Conservation (phyloP, 2,888 invertebrate genomes). For the Xanthia togata region DNA sequence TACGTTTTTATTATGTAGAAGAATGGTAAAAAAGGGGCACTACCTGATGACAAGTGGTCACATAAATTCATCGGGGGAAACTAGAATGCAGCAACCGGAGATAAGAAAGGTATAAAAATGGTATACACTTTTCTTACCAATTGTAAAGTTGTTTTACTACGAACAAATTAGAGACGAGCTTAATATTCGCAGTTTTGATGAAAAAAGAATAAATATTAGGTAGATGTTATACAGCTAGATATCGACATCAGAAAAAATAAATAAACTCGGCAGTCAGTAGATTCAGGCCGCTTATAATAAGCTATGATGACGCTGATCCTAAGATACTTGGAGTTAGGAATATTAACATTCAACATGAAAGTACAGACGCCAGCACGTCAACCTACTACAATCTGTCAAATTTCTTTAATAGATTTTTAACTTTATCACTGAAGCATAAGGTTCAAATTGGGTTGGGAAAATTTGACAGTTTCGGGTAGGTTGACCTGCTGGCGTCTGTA, state of each 20-base stretch:
- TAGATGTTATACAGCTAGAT: neutral
- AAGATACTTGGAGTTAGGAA: slow-evolving; percentile 22
- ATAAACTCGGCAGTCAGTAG: neutral
- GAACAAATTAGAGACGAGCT: neutral
- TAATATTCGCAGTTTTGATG: slow-evolving; percentile 4
- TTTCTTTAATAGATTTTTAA: too few species aligned
- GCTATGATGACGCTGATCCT: neutral
- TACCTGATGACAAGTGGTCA: slow-evolving; percentile 60
- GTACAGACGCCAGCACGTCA: too few species aligned
- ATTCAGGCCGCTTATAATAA: slow-evolving; percentile 7
- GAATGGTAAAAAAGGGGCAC: slow-evolving; percentile 54
- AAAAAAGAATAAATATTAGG: neutral
- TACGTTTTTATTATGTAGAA: slow-evolving; percentile 58
- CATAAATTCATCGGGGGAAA: slow-evolving; percentile 59
- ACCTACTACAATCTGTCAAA: too few species aligned
- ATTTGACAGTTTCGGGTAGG: too few species aligned
- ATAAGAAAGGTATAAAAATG: slow-evolving; percentile 28
- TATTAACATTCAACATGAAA: slow-evolving; percentile 22
- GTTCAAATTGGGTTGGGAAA: too few species aligned
- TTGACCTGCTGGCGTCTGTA: too few species aligned
- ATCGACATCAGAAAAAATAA: neutral
- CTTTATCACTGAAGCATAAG: too few species aligned
- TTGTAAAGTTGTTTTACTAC: slow-evolving; percentile 14
- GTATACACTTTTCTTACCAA: slow-evolving; percentile 11
- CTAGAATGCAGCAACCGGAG: slow-evolving; percentile 41